Conservation (phyloP, 1,140 invertebrate genomes). For the Drosophila kikkawai region DNA sequence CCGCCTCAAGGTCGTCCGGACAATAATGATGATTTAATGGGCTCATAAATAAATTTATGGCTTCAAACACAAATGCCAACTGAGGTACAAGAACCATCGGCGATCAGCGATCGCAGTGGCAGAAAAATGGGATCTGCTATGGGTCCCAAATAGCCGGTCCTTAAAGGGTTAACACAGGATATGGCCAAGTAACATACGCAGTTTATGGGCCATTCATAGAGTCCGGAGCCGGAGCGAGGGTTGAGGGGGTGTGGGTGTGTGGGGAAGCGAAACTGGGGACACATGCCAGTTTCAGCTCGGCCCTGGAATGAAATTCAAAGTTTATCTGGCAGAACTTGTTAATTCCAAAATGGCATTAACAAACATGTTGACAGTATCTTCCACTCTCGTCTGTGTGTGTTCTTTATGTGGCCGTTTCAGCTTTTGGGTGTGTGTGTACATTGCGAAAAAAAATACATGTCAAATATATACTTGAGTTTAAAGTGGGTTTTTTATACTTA, state of each 20-base stretch:
- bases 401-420: slow-evolving; percentile 38
- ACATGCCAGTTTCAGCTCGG: slow-evolving; percentile 32
- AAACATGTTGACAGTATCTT: slow-evolving; percentile 78
- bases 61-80: slow-evolving; percentile 41
- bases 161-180: slow-evolving; percentile 26
- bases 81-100: slow-evolving; percentile 11
- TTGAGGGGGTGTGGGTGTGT: background rate
- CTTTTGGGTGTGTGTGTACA: background rate
- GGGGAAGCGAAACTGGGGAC: slow-evolving; percentile 13
- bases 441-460: background rate
- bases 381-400: slow-evolving; percentile 28
- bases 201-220: slow-evolving; percentile 43
- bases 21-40: slow-evolving; percentile 84
- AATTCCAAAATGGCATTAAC: slow-evolving; percentile 79
- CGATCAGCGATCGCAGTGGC: slow-evolving; percentile 42
- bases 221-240: background rate
- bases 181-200: slow-evolving; percentile 41
- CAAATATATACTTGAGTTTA: background rate
- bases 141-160: background rate
- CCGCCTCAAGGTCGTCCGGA: slow-evolving; percentile 74
- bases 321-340: slow-evolving; percentile 82
- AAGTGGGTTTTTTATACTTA: background rate
- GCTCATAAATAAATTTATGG: slow-evolving; percentile 82
- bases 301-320: slow-evolving; percentile 77
- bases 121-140: slow-evolving; percentile 6